Conservation (phyloP, 2,888 invertebrate genomes). For the Thereva unica region DNA sequence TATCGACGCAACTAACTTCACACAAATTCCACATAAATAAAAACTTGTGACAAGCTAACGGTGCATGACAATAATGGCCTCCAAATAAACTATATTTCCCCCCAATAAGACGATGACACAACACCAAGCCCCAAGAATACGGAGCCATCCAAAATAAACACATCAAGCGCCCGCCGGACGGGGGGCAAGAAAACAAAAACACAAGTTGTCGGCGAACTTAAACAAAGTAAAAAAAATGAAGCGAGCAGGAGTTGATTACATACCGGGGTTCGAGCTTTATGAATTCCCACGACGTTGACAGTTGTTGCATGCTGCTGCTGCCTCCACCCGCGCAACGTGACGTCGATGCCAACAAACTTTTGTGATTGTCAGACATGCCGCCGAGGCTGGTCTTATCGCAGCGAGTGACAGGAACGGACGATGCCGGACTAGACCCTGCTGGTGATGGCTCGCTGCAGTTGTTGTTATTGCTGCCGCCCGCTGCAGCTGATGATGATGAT, state of each 20-base stretch:
- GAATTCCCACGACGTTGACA: conserved; percentile 37
- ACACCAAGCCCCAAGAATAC: too few relatives aligned
- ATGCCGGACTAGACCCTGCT: not conserved
- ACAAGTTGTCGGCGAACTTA: not conserved
- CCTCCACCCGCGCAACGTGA: not conserved
- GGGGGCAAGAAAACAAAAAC: conserved; percentile 23
- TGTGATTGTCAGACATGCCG: conserved; percentile 20
- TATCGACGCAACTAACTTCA: too few relatives aligned
- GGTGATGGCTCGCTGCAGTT: conserved; percentile 1
- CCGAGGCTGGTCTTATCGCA: conserved; percentile 12
- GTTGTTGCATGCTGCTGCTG: conserved; percentile 29
- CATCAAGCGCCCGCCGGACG: too few relatives aligned
- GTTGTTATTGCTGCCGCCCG: not conserved
- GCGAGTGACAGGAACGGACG: conserved; percentile 3
- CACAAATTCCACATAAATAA: too few relatives aligned
- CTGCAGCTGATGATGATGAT: too few relatives aligned
- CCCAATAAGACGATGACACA: too few relatives aligned
- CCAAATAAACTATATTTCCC: too few relatives aligned
- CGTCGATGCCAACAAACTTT: conserved; percentile 14
- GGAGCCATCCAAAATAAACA: too few relatives aligned
- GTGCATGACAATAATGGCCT: too few relatives aligned
- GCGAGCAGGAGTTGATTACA: conserved; percentile 5
- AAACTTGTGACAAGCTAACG: too few relatives aligned
- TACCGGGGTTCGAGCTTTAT: conserved; percentile 33
- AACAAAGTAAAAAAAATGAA: not conserved